Conservation (phyloP, 2,113 vertebrate genomes). For the Anoplopoma fimbria region DNA sequence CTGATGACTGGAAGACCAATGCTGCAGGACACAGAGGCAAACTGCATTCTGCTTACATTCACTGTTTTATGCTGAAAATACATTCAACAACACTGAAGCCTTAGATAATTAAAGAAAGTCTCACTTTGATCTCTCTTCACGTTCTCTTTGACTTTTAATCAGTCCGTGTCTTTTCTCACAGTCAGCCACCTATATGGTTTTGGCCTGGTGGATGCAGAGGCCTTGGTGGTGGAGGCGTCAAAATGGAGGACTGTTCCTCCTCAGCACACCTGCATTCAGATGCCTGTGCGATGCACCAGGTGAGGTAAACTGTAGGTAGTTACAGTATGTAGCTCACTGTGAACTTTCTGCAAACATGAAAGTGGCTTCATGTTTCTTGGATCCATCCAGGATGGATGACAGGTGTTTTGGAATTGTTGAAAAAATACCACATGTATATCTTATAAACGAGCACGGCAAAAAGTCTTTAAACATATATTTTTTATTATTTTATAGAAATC, state of each 20-base stretch:
- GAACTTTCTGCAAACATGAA: background rate
- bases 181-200: conserved; percentile 97
- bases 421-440: background rate
- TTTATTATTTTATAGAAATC: too few species aligned
- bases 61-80: background rate
- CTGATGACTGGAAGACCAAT: conserved; percentile 92
- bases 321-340: background rate
- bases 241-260: conserved; percentile 89
- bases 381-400: background rate
- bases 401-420: background rate
- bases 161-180: conserved; percentile 84
- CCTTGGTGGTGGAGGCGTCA: conserved; percentile 90
- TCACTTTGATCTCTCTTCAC: background rate
- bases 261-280: conserved; percentile 87
- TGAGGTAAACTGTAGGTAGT: conserved; percentile 69
- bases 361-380: too few species aligned
- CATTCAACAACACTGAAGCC: background rate
- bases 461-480: too few species aligned
- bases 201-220: conserved; percentile 94
- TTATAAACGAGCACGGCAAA: background rate
- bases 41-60: conserved; percentile 23
- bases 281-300: conserved; percentile 86
- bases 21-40: conserved; percentile 90
- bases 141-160: background rate
- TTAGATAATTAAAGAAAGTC: background rate